Evolutionary conservation across 2,113 vertebrate species (phyloP), one percentile per base, ranked within the genome.

Genomic region (Rhinogobius similis): DNA sequence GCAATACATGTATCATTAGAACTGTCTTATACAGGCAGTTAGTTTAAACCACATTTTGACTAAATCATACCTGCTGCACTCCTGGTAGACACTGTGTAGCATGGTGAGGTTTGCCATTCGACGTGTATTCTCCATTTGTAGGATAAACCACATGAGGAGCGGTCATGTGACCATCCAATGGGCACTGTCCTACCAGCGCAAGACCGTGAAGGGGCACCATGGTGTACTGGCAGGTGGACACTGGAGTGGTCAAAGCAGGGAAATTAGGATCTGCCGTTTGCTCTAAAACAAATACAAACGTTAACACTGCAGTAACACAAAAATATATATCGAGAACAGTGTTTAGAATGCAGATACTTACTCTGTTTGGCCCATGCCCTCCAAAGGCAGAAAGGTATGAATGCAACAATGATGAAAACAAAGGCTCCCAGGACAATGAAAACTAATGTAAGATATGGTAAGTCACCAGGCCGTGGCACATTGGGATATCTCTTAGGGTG

Each of bases 301-400:
- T 61, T 12, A 61, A 38, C 21, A 61, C 58, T n/a, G 10, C 10
- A 11, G 56, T 18, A 32, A 59, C 6, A 59, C 14, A 59, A 9
- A 5, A 9, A 36, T n/a, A 10, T 36, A 36, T 12, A 48, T n/a
- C 9, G 18, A 8, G 5, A 2, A 21, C 3, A 9, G 4, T 46
- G 8, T n/a, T 61, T 4, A 38, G 18, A 61, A 12, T 2, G 29
- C 18, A 38, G 2, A 36, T 18, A 75, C 96, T 95, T 91, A 99
- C 97, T 99, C 86, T 99, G 97, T 77, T 99, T 98, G 84, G 97
- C 95, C 95, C 96, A 98, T 41, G 96, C 95, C 83, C 96, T 94
- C 97, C 98, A 99, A 43, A 98, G 90, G 77, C 97, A 98, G 88
- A 98, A 96, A 14, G 97, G 96, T 87, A 98, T 98, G 91, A 99